Conservation (phyloP, 37 sponge, comb jelly and placozoan genomes). For the Lycopodina hypogea region DNA sequence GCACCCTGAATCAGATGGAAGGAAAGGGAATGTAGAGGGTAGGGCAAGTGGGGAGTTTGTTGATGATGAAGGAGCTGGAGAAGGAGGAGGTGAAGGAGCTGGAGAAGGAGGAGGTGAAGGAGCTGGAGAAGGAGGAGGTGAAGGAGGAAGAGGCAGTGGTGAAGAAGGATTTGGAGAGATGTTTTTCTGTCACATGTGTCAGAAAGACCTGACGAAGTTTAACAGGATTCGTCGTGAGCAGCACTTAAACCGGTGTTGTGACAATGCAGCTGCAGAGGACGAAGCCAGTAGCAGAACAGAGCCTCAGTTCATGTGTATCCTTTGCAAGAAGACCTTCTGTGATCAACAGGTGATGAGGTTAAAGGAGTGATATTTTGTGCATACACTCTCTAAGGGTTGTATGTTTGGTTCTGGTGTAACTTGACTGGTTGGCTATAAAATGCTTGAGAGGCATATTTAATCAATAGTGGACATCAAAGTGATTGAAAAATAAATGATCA, state of each 20-base stretch:
- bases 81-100: no score
- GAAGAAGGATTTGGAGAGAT: not conserved
- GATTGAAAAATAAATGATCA: no score
- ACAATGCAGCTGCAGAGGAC: not conserved
- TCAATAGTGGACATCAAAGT: no score
- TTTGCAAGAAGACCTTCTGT: conserved; percentile 20
- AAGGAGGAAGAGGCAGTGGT: not conserved
- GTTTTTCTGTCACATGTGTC: conserved; percentile 36
- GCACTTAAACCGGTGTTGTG: conserved; percentile 35
- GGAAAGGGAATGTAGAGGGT: no score
- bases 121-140: no score
- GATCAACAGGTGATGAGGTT: conserved; percentile 9
- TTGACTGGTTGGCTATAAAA: no score
- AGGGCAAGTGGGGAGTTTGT: no score
- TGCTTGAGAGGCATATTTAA: no score
- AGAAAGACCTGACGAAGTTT: conserved; percentile 26
- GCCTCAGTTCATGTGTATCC: not conserved
- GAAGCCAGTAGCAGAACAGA: not conserved
- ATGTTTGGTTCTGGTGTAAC: no score
- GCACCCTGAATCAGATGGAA: not conserved
- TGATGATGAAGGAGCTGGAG: no score
- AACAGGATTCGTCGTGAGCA: not conserved
- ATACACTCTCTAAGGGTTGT: no score
- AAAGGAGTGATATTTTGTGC: not conserved
- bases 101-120: no score